Evolutionary conservation across 1,140 invertebrate genomes (phyloP), one percentile per base, ranked within the genome.

Genomic region (Caenorhabditis brenneri): DNA sequence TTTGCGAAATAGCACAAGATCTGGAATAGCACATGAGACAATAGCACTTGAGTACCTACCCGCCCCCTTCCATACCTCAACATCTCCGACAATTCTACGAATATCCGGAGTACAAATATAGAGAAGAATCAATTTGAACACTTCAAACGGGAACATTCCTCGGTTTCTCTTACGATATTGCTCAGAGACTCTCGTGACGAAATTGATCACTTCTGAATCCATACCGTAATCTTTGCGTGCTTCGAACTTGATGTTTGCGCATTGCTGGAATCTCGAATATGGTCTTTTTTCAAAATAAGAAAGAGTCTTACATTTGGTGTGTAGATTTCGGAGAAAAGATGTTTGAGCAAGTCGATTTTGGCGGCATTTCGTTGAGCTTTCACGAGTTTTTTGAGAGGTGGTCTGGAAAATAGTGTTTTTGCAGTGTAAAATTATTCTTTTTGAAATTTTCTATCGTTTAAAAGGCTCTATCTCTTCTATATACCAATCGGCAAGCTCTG

Each of bases 91-190:
- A 10, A 74, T 24, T 22, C 36, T 12, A 4, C 65, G 33, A 10
- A 74, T 42, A 74, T 74, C 65, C 1, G 33, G 33, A 42, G 36
- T 55, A 22, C 24, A 27, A 24, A 9, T 36, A 15, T 74, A 42
- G n/a, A 74, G 4, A 19, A 74, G 65, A 74, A 4, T 27, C 12
- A 74, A 36, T n/a, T 74, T 74, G n/a, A 74, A 74, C 22, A 74
- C 24, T 42, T 74, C 65, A n/a, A 74, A 55, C n/a, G n/a, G n/a
- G n/a, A 27, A 6, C 22, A 24, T 12, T 24, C 36, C 36, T 33
- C 2, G 7, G 7, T 27, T 36, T 2, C 2, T 42, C 29, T 42
- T 42, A 29, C 36, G n/a, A 22, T n/a, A 74, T 24, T 46, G 42
- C 24, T 27, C 9, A 6, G 24, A 10, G 22, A 74, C 10, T 74